Conservation (phyloP, 2,888 invertebrate species). For the Coenonympha arcania region DNA sequence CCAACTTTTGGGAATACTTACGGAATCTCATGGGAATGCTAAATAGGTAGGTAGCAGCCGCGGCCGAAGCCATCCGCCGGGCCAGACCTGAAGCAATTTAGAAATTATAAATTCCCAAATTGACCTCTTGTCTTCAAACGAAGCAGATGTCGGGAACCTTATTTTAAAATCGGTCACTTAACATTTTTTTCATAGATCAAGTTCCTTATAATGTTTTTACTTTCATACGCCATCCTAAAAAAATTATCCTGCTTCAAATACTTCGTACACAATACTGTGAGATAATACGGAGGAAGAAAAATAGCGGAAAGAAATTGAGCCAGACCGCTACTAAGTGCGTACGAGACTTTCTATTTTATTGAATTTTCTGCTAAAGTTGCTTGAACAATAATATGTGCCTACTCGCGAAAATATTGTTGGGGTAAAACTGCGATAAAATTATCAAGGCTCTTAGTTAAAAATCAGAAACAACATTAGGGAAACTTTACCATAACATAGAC, state of each 20-base stretch:
- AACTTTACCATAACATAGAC: background rate
- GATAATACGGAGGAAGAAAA: conserved; percentile 18
- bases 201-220: background rate
- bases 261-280: conserved; percentile 11
- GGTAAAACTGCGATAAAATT: background rate
- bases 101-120: too few relatives aligned
- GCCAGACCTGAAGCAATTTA: too few relatives aligned
- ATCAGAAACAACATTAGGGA: background rate
- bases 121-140: too few relatives aligned
- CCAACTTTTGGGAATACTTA: too few relatives aligned
- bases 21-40: too few relatives aligned
- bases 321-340: conserved; percentile 18
- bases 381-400: conserved; percentile 10
- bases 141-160: too few relatives aligned
- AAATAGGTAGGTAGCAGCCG: too few relatives aligned
- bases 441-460: background rate
- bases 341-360: conserved; percentile 20
- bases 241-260: conserved; percentile 6
- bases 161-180: too few relatives aligned
- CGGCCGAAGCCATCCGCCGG: too few relatives aligned
- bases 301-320: conserved; percentile 17
- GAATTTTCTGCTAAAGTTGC: conserved; percentile 18
- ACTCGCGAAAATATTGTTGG: conserved; percentile 2
- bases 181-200: too few relatives aligned
- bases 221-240: background rate